Conservation (phyloP, 2,797 vertebrate genomes). For the Distichodus sexfasciatus region DNA sequence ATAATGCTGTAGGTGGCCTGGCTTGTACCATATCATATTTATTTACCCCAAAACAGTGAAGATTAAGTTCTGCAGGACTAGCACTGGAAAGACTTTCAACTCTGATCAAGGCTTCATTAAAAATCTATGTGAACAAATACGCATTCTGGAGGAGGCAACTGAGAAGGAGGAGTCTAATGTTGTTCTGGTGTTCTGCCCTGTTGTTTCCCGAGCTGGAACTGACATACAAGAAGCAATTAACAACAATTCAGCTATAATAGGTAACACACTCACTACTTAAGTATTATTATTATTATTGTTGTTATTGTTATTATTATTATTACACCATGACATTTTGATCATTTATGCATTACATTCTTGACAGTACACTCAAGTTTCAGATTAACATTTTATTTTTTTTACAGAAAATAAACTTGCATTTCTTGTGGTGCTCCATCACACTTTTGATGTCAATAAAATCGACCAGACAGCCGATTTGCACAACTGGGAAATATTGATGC, state of each 20-base stretch:
- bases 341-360: too few species aligned
- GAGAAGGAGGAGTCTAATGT: not conserved
- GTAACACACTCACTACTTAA: not conserved
- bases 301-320: not conserved
- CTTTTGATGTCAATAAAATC: not conserved
- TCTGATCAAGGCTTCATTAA: not conserved
- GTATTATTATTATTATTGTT: not conserved
- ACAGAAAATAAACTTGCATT: not conserved
- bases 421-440: not conserved
- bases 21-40: too few species aligned
- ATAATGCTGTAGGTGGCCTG: too few species aligned
- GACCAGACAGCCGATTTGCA: not conserved
- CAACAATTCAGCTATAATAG: not conserved
- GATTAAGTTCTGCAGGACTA: not conserved
- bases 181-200: not conserved
- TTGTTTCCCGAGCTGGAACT: conserved; percentile 1
- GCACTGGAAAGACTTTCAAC: not conserved
- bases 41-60: too few species aligned
- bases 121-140: not conserved
- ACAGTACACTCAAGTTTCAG: too few species aligned
- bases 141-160: not conserved
- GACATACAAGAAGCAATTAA: not conserved
- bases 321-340: too few species aligned
- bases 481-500: not conserved
- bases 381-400: too few species aligned